Base-by-base conservation (phyloP, 2,797 vertebrate species). In the Pteronotus mesoamericanus region DNA sequence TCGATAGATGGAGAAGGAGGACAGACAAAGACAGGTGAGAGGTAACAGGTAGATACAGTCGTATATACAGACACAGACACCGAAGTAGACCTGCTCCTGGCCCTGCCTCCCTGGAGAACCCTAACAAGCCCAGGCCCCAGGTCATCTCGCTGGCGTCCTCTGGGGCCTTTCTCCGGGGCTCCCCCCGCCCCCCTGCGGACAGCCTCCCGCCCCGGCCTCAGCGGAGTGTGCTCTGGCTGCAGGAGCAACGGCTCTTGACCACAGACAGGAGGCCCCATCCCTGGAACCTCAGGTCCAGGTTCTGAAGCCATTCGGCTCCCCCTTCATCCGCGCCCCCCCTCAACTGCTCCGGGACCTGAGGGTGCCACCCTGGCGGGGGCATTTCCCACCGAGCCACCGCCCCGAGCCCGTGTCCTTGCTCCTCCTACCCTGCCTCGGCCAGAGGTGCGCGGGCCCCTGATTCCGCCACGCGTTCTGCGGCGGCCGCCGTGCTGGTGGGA, bases 1-100 rank as follows among this genome's bases (percentile, higher is more conserved):
- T 4, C 24, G 66, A 10, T 4, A 68, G 66, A 15, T 29, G 39
- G 24, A 18, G 18, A n/a, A n/a, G n/a, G n/a, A n/a, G n/a, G n/a
- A n/a, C n/a, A n/a, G n/a, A n/a, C n/a, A n/a, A n/a, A 66, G 32
- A 21, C 18, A 34, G n/a, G 34, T 3, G 44, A 48, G 16, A 5
- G 26, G 9, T 2, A 14, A n/a, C 1, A 42, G 8, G 14, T 51
- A n/a, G 48, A 32, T 3, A 7, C 0, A 0, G 4, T 9, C 9
- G 26, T 3, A 72, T 6, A 21, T n/a, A n/a, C 1, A 86, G 24
- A 12, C 0, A 11, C 0, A 1, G n/a, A 59, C 10, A 8, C 0
- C 34, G 61, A 4, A n/a, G n/a, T n/a, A n/a, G n/a, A n/a, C n/a
- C n/a, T n/a, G n/a, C n/a, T n/a, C n/a, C 4, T 22, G 51, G 32